phyloP scores from a whole-genome alignment of 2,113 vertebrate species.

The Microcebus murinus region DNA sequence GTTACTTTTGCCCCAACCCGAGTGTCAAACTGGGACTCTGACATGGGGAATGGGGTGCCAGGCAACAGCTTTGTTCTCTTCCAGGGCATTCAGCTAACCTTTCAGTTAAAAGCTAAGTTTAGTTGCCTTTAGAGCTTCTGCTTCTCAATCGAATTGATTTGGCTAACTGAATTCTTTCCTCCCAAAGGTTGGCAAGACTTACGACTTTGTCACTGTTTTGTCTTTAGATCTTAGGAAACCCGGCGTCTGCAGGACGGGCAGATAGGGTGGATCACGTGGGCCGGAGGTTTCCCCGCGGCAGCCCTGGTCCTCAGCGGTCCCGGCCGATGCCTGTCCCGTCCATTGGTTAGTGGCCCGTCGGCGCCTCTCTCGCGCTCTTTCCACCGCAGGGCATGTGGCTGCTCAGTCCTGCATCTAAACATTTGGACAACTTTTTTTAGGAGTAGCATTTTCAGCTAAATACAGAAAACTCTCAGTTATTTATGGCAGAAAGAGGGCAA shows the following conservation, averaged over 20 bases:
- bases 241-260: slow-evolving; percentile 87
- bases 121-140: slow-evolving; percentile 89
- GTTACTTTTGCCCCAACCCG: not conserved
- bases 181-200: not conserved
- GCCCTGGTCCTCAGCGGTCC: slow-evolving; percentile 87
- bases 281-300: slow-evolving; percentile 88
- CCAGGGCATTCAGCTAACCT: slow-evolving; percentile 90
- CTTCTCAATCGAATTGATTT: slow-evolving; percentile 77
- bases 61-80: slow-evolving; percentile 52
- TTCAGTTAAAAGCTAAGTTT: slow-evolving; percentile 91
- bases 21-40: no score
- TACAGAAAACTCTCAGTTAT: not conserved
- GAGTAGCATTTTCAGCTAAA: not conserved
- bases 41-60: not conserved
- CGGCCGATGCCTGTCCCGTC: slow-evolving; percentile 91
- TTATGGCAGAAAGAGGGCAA: not conserved
- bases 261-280: slow-evolving; percentile 91
- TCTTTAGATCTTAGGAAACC: slow-evolving; percentile 95
- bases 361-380: slow-evolving; percentile 50
- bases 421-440: not conserved
- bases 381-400: not conserved
- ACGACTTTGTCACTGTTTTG: slow-evolving; percentile 83
- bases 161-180: not conserved
- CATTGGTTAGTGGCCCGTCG: slow-evolving; percentile 92
- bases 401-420: not conserved